Base-by-base conservation (phyloP, 1,140 invertebrate species). In the Cyclargus thomasi region DNA sequence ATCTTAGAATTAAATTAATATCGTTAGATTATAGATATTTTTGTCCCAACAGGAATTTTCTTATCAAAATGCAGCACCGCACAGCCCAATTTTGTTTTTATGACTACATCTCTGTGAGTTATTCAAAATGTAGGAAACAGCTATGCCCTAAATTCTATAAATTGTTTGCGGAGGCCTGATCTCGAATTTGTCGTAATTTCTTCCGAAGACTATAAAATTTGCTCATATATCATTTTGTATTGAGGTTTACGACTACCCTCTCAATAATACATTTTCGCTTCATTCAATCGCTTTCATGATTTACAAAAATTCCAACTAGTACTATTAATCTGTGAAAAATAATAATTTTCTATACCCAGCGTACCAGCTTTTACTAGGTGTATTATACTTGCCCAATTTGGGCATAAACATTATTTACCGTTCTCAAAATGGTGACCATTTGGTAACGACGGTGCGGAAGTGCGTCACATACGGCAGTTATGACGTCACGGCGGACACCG, bases 401-500 rank as follows among this genome's bases (percentile, higher is more conserved):
- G 29, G 5, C 29, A 29, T 29, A 6, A 29, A 0, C 29, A 29
- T 29, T 29, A 47, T 47, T 47, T 16, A 47, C 14, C 11, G 39
- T 47, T 16, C 39, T 47, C 39, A 47, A 47, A 39, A 47, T 47
- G 14, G 39, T 14, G 39, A 14, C 39, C 39, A 47, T 2, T 47
- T 11, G 39, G 39, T 47, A 63, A 64, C 53, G 36, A 62, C 67
- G 73, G 64, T 70, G 67, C 79, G 83, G 82, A 83, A 84, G 75
- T 78, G 75, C 81, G 79, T 86, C 82, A 78, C 78, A 79, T 79
- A 77, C 79, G 79, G 18, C 55, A 59, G 80, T 69, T 66, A 74
- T 85, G 81, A 85, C 82, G 80, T 86, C 82, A 82, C 77, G 69
- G 67, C 68, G 83, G 81, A 79, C 79, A 83, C 70, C 78, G 81